Conservation (phyloP, 2,888 invertebrate genomes). For the Dasysyrphus tricinctus region DNA sequence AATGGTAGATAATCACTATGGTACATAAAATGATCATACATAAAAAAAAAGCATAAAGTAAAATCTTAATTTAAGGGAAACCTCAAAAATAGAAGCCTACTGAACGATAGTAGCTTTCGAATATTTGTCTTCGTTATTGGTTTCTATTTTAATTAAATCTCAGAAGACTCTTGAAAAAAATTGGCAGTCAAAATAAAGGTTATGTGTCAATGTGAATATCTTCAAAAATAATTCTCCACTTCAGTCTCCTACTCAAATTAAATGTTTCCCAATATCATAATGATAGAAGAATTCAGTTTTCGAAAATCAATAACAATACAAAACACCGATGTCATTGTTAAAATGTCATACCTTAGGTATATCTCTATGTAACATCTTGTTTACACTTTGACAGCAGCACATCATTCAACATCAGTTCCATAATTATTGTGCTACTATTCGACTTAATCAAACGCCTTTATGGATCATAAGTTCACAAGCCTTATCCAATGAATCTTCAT, state of each 20-base stretch:
- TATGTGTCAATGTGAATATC: not conserved
- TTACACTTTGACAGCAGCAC: conserved; percentile 37
- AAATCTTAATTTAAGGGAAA: no score
- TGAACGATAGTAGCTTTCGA: no score
- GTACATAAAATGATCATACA: no score
- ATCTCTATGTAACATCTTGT: conserved; percentile 25
- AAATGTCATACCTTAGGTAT: conserved; percentile 7
- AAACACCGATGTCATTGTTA: not conserved
- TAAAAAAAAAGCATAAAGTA: no score
- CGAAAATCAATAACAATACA: not conserved
- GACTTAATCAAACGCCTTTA: conserved; percentile 13
- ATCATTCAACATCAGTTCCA: conserved; percentile 37
- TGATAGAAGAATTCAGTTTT: not conserved
- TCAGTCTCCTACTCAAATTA: not conserved
- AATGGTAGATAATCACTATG: no score
- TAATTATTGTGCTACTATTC: conserved; percentile 37
- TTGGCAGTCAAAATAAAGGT: no score
- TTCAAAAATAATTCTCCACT: not conserved
- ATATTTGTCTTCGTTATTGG: no score
- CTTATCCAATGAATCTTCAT: conserved; percentile 71
- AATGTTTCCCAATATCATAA: not conserved
- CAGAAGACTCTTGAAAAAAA: no score
- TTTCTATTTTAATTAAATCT: no score
- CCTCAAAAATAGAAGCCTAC: no score
- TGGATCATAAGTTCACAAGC: conserved; percentile 61